Evolutionary conservation across 2,113 vertebrate genomes (phyloP).

Genomic region (Sebastes fasciatus): DNA sequence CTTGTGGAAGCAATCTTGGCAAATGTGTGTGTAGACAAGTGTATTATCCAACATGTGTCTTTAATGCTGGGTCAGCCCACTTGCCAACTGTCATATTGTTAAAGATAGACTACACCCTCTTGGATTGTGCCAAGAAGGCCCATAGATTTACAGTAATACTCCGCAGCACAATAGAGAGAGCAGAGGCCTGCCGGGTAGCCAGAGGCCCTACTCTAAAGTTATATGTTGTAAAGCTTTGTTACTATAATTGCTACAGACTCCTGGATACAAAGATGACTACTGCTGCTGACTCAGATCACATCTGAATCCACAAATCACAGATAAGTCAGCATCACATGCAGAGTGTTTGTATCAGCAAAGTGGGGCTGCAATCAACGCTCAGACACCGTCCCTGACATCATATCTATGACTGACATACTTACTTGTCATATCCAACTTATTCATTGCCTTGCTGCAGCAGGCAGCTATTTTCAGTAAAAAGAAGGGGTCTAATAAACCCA

Average conservation of each 20-base stretch:
- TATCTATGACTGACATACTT: not conserved
- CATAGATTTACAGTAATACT: conserved; percentile 63
- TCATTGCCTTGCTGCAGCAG: not conserved
- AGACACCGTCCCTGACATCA: not conserved
- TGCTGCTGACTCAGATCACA: conserved; percentile 64
- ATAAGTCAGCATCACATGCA: conserved; percentile 16
- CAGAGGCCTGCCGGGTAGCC: conserved; percentile 40
- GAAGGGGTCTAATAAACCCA: not conserved
- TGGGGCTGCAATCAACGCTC: not conserved
- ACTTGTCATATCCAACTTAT: conserved; percentile 4
- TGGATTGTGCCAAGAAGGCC: conserved; percentile 53
- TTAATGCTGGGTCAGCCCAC: conserved; percentile 64
- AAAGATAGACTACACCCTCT: conserved; percentile 64
- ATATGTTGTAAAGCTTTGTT: conserved; percentile 68
- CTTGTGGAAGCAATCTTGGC: conserved; percentile 68
- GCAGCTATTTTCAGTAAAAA: not conserved
- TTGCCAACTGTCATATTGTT: conserved; percentile 73
- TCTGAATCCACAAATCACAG: conserved; percentile 66
- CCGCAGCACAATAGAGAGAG: conserved; percentile 50
- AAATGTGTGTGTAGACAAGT: conserved; percentile 67
- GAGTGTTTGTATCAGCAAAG: conserved; percentile 13
- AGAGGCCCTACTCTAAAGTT: conserved; percentile 48
- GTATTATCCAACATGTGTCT: conserved; percentile 76
- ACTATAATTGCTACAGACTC: conserved; percentile 70
- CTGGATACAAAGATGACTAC: conserved; percentile 60